Evolutionary conservation across 2,888 invertebrate species (phyloP), one percentile per base, ranked within the genome.

Genomic region (Agrotis clavis): DNA sequence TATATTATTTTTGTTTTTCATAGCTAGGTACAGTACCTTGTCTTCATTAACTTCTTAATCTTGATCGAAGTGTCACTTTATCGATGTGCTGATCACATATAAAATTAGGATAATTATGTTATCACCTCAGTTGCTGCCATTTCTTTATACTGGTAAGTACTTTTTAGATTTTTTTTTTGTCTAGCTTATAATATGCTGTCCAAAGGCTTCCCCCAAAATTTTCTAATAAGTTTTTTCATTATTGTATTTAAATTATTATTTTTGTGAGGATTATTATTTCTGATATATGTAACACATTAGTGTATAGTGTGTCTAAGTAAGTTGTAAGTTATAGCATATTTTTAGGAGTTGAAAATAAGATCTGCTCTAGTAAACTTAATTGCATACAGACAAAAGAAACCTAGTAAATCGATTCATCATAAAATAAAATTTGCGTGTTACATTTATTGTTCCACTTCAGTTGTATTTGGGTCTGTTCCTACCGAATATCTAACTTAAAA

Each of bases 121-220:
- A 59, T 67, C 30, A 57, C n/a, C 35, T 69, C 83, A 83, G 72
- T 74, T 73, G 73, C 57, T 65, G 56, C 30, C 25, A 69, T 30
- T 45, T 18, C 76, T 25, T 45, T 30, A 47, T 53, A 51, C 74
- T 47, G 81, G 86, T 87, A 69, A 85, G 87, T 84, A 11, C 35
- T 51, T 21, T 25, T 25, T 25, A n/a, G 35, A 2, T n/a, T 57
- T 35, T 3, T 35, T 6, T 7, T 35, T 35, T 41, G 41, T 41
- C 11, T 11, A 41, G 41, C 41, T 2, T 41, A n/a, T n/a, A n/a
- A n/a, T n/a, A 11, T 41, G 41, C 41, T 41, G 11, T 41, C 11
- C 41, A 41, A 41, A 6, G 35, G 35, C 35, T 7, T 35, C 35
- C 35, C 35, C 35, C 0, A 35, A 35, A 7, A 6, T 35, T 35